Evolutionary conservation across 2,888 invertebrate genomes (phyloP), one percentile per base, ranked within the genome.

Genomic region (Heliothis peltigera): DNA sequence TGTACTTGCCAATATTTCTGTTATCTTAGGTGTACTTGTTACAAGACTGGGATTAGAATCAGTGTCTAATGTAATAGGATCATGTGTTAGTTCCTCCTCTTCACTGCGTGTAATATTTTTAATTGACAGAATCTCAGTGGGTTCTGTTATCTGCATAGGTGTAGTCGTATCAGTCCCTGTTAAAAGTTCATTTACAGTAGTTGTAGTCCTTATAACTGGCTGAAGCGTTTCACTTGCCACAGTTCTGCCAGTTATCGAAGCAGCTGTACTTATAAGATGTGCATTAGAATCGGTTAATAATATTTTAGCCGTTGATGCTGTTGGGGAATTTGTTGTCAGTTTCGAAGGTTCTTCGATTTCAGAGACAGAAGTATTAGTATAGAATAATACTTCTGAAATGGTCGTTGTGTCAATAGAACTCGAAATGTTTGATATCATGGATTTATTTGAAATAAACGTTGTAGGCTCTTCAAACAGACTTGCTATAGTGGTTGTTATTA

Each of bases 261-360:
- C 21, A n/a, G 35, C 6, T 32, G 25, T 15, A 47, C n/a, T 58
- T n/a, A 10, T 21, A 17, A 63, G n/a, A 21, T 51, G 51, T 7
- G 51, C 18, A 54, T 51, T 55, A 18, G 42, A 43, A 43, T 35
- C 12, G 28, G 15, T 62, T 6, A 49, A 19, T 2, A 32, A 19
- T 18, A 19, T 10, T 15, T 8, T 19, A 2, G 8, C 17, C 8
- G 19, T 15, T 25, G 39, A 35, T 46, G 39, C 35, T 17, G 19
- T 5, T 18, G 17, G 4, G 18, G 35, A 18, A 21, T 19, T 35
- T 15, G 7, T 25, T 17, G 28, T 3, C 6, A 18, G 18, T 19
- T 43, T 25, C 15, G 47, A 32, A 8, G 17, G 35, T 32, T 46
- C 44, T 2, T 19, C 6, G 12, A 25, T 43, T 51, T 1, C 21